Evolutionary conservation across 2,797 vertebrate genomes (phyloP).

Genomic region (Kryptopterus vitreolus): DNA sequence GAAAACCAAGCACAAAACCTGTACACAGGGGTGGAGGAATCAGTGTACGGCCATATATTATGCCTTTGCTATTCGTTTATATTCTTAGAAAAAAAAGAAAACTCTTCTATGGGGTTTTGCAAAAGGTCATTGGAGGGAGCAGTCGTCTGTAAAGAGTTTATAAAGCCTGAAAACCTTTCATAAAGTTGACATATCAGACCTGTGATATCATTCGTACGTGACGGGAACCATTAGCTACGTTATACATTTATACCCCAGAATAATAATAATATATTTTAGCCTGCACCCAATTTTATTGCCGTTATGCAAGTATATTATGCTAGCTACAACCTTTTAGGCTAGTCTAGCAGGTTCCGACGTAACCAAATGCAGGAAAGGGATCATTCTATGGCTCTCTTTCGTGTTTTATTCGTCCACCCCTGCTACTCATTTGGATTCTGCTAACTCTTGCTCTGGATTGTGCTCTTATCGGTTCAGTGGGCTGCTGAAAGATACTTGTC

Average conservation of each 20-base stretch:
- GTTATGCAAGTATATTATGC: not conserved
- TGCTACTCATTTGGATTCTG: not conserved
- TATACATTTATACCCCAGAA: not conserved
- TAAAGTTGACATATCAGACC: no score
- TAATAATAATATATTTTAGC: not conserved
- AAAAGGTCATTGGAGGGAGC: not conserved
- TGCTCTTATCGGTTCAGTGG: not conserved
- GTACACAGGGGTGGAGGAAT: not conserved
- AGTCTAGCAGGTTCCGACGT: not conserved
- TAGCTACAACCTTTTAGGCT: not conserved
- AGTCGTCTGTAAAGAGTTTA: no score
- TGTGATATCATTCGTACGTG: not conserved
- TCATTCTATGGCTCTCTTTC: not conserved
- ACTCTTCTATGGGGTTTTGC: not conserved
- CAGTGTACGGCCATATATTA: not conserved
- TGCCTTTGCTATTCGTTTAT: not conserved
- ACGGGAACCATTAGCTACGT: not conserved
- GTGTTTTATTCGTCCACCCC: constrained; percentile 1
- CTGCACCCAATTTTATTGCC: not conserved
- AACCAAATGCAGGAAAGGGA: not conserved
- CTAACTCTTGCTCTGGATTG: not conserved
- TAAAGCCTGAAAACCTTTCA: no score
- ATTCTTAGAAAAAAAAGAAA: no score
- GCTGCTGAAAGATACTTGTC: not conserved
- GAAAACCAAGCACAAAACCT: not conserved